Base-by-base conservation (phyloP, 2,888 invertebrate genomes). In the Acanthopleura granulata region DNA sequence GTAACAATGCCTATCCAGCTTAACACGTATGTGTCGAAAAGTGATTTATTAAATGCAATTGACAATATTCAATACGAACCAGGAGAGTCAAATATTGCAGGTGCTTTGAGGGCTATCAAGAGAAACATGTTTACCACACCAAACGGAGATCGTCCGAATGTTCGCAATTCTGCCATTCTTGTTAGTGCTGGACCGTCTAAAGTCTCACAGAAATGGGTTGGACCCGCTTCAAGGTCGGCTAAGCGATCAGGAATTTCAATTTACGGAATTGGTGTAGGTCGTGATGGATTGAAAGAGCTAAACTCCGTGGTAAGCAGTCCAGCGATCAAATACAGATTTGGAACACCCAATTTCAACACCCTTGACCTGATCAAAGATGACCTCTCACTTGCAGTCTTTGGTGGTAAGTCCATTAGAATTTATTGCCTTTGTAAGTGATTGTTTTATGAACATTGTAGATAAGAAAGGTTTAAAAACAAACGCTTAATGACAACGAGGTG, bases 51-150 rank as follows among this genome's bases (percentile, higher is more conserved):
- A 50, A 79, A 80, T 51, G 82, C 79, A 70, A 66, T 82, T 49
- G 57, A 11, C 27, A 74, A 22, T 66, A 22, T 83, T 3, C 74
- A 74, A 3, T 87, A 86, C 62, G 79, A 81, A 57, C 86, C 86
- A 72, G 87, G 87, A 25, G 83, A 80, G 62, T 86, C 87, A 0
- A 80, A 87, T 75, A 87, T 86, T 15, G 85, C 86, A 0, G 84
- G 82, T 71, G 86, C 86, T 16, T 75, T 87, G 29, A 76, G 85
- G 40, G 74, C 83, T 62, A 82, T 81, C 11, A 77, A 85, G 49
- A 75, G 76, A 27, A 80, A 82, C 62, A 79, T 86, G 79, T 85
- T 86, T 69, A 82, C 80, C 25, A 22, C 73, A 22, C 27, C 77
- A 0, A 77, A 78, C 50, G 87, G 87, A 40, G 87, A 87, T 70